Conservation (phyloP, 1,140 invertebrate genomes). For the Psilanteris sp. region DNA sequence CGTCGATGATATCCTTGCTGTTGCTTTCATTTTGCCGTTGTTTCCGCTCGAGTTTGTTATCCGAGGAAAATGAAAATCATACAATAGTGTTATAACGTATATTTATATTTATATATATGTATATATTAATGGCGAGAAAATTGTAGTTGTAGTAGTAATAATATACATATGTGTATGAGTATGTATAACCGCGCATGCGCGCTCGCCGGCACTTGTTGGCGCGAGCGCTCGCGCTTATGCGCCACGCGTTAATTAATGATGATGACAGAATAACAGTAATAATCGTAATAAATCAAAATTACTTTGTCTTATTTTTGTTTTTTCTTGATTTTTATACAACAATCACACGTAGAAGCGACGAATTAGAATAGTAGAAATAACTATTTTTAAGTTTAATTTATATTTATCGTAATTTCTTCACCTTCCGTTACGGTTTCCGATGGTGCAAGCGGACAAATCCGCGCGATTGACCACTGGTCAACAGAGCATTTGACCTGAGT, state of each 20-base stretch:
- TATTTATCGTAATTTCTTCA: slow-evolving; percentile 65
- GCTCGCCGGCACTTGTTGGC: neutral
- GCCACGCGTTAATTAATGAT: slow-evolving; percentile 64
- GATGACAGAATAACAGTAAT: slow-evolving; percentile 71
- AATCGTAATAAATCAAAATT: slow-evolving; percentile 72
- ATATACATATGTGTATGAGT: slow-evolving; percentile 57
- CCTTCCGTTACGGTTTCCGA: slow-evolving; percentile 60
- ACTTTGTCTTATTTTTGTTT: slow-evolving; percentile 66
- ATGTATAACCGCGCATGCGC: slow-evolving; percentile 37
- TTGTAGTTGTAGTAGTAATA: slow-evolving; percentile 56
- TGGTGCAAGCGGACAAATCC: slow-evolving; percentile 19
- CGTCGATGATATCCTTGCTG: slow-evolving; percentile 51
- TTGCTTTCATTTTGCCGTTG: slow-evolving; percentile 16
- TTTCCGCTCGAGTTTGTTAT: slow-evolving; percentile 12
- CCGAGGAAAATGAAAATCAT: slow-evolving; percentile 57
- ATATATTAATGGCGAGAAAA: slow-evolving; percentile 60
- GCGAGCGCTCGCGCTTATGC: slow-evolving; percentile 1
- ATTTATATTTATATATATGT: slow-evolving; percentile 52
- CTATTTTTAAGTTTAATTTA: slow-evolving; percentile 74
- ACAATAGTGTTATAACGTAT: slow-evolving; percentile 51
- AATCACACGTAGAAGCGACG: slow-evolving; percentile 79
- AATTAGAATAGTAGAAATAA: slow-evolving; percentile 80
- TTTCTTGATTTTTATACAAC: slow-evolving; percentile 71
- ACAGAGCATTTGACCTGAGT: slow-evolving; percentile 31
- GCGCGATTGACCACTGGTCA: slow-evolving; percentile 16